phyloP scores from a whole-genome alignment of 2,113 vertebrate species.

The Psephotus haematonotus region DNA sequence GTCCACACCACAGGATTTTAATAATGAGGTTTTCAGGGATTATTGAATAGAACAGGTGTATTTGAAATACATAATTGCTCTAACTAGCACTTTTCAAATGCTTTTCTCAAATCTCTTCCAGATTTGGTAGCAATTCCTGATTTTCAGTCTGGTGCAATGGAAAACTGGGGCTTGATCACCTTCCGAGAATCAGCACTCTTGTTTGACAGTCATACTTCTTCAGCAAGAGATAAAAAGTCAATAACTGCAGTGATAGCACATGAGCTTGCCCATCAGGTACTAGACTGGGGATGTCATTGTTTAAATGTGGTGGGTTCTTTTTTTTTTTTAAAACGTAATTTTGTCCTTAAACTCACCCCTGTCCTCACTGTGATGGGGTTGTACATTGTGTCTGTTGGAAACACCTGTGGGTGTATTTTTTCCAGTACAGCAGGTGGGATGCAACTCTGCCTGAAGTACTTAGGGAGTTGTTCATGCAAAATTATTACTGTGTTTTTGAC shows the following conservation, averaged over 20 bases:
- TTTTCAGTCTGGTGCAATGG: constrained; percentile 93
- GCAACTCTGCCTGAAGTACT: accelerated
- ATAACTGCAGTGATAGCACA: constrained; percentile 90
- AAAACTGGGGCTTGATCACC: constrained; percentile 96
- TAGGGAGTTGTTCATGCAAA: background rate
- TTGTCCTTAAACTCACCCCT: background rate
- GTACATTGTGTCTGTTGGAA: background rate
- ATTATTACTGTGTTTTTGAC: background rate
- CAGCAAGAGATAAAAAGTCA: constrained; percentile 85
- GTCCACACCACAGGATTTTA: background rate
- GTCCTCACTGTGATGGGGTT: background rate
- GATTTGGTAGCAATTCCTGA: constrained; percentile 95
- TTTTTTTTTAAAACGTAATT: background rate
- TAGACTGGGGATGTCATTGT: background rate
- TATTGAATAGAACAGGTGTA: background rate
- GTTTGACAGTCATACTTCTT: constrained; percentile 79
- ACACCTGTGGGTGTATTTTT: background rate
- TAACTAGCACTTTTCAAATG: background rate
- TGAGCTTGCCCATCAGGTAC: constrained; percentile 96
- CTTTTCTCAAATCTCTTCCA: constrained; percentile 56
- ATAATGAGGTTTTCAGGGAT: background rate
- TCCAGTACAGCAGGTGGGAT: background rate
- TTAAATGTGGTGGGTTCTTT: background rate
- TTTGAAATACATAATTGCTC: background rate
- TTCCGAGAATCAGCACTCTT: constrained; percentile 88